Evolutionary conservation across 1,140 invertebrate genomes (phyloP), one percentile per base, ranked within the genome.

Genomic region (Ylistrum balloti): DNA sequence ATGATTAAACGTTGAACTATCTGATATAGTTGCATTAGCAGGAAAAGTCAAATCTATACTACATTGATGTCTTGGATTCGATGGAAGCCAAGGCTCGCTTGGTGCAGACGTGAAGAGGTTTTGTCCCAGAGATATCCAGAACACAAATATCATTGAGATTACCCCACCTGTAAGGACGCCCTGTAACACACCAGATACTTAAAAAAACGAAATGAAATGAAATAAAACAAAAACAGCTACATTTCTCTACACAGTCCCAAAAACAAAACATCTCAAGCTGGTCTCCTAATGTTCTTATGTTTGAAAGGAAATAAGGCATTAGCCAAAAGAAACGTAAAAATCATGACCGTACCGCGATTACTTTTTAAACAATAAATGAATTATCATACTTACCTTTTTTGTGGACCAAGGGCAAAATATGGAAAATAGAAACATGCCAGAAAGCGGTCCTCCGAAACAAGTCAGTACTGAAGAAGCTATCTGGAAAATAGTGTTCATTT

Each of bases 401-500:
- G 33, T 38, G 17, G 33, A 35, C 28, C 89, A n/a, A 35, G 45
- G 86, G 33, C 87, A 87, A 33, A 90, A 90, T 74, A 87, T 87
- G 35, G 89, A 90, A 74, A 74, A n/a, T 28, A 90, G 41, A 28
- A 90, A 90, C 32, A 90, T 34, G 20, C 89, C 89, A 48, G 56
- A 32, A 28, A 87, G 86, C 28, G 89, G 86, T 0, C 89, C 89
- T 34, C 33, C 86, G 28, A 90, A 74, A 28, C 56, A 74, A 5
- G 22, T 74, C 1, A 74, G n/a, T 35, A 95, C 89, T 38, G 35
- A 38, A 13, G n/a, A n/a, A n/a, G n/a, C n/a, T n/a, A n/a, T n/a
- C n/a, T n/a, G n/a, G n/a, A n/a, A n/a, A n/a, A n/a, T n/a, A n/a
- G n/a, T n/a, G n/a, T n/a, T n/a, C n/a, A n/a, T n/a, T n/a, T n/a